Evolutionary conservation across 2,888 invertebrate genomes (phyloP).

Genomic region (Drosophila meridiana): DNA sequence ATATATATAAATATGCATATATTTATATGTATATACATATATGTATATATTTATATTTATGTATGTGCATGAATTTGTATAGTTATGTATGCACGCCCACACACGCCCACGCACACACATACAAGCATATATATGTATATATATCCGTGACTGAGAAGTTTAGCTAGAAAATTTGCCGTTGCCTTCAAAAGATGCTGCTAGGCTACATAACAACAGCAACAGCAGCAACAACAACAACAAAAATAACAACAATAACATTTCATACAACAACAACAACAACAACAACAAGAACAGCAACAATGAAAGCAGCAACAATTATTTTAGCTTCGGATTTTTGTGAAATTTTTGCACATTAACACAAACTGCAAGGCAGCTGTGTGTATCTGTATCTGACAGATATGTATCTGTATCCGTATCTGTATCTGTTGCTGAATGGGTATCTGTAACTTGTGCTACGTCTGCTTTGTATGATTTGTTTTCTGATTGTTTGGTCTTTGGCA

Average conservation of each 20-base stretch:
- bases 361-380: constrained; percentile 37
- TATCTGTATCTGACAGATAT: constrained; percentile 12
- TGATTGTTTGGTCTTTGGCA: constrained; percentile 45
- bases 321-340: constrained; percentile 42
- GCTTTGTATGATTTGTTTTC: constrained; percentile 25
- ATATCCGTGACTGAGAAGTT: constrained; percentile 40
- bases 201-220: constrained; percentile 16
- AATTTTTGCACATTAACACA: constrained; percentile 58
- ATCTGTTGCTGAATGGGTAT: not conserved
- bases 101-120: constrained; percentile 4
- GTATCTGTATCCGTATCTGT: constrained; percentile 15
- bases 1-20: constrained; percentile 16
- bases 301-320: constrained; percentile 10
- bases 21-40: constrained; percentile 9
- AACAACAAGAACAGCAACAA: too few species aligned
- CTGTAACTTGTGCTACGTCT: constrained; percentile 6
- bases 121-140: not conserved
- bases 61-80: constrained; percentile 7
- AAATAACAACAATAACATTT: constrained; percentile 10
- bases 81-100: constrained; percentile 21
- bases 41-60: not conserved
- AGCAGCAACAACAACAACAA: constrained; percentile 6
- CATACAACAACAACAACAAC: constrained; percentile 1
- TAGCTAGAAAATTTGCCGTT: constrained; percentile 29
- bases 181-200: constrained; percentile 32